Base-by-base conservation (phyloP, 2,797 vertebrate genomes). In the Poecile montanus region DNA sequence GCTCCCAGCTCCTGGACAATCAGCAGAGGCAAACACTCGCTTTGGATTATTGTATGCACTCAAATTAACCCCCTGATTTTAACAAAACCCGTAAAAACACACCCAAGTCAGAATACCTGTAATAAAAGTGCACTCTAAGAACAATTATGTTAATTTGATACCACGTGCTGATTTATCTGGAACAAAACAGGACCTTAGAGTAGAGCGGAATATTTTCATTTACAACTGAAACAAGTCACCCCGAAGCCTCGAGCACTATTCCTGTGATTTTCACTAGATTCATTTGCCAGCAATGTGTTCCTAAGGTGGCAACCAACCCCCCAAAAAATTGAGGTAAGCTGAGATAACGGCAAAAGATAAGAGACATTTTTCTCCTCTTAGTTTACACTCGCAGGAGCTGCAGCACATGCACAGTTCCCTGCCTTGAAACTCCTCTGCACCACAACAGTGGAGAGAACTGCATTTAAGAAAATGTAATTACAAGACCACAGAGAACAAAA, bases 281-380 rank as follows among this genome's bases (percentile, higher is more conserved):
- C 48, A 29, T 8, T 45, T 44, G 60, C 71, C 83, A 91, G 60
- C 88, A 85, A 3, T 6, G 34, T 16, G 73, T 38, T 95, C 77
- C 56, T 44, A 54, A 85, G 65, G 87, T 67, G 58, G 56, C 92
- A 96, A 91, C 70, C 76, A 87, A 30, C 45, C 73, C 70, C 36
- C 3, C 2, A 26, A 71, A 88, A 85, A 60, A 81, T 53, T 87
- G 84, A 96, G 85, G 70, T 61, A 94, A 91, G 86, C 48, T 50
- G 75, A 85, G 92, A 91, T 90, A 96, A 96, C 91, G 38, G 95
- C 79, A 90, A 76, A 81, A 91, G 95, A 94, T 95, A 95, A 93
- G 85, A 93, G 80, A 9, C 85, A 29, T 86, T 94, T 42, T 89
- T 79, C 92, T 94, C 25, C 66, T 54, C 44, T 27, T 9, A 1